Evolutionary conservation across 2,888 invertebrate species (phyloP).

Genomic region (Parasteatoda lunata): DNA sequence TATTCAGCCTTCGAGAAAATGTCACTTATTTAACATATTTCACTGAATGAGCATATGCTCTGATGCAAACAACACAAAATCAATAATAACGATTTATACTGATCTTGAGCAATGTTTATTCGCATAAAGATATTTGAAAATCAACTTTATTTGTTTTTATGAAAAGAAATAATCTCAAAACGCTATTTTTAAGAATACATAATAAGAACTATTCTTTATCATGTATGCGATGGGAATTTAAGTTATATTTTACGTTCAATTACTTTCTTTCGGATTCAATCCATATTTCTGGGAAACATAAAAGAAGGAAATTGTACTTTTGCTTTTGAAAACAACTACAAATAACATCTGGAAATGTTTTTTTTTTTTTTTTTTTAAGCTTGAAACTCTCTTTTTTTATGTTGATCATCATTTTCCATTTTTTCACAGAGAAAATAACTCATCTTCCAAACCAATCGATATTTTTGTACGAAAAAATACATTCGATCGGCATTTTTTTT

Average conservation of each 20-base stretch:
- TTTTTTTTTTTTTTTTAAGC: not conserved
- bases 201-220: not conserved
- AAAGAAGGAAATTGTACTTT: not conserved
- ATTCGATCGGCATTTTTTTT: conserved; percentile 10
- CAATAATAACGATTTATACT: too few species aligned
- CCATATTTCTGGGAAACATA: not conserved
- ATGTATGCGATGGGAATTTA: not conserved
- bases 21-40: too few species aligned
- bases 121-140: too few species aligned
- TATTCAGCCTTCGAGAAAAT: too few species aligned
- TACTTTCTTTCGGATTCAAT: not conserved
- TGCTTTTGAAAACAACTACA: not conserved
- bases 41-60: too few species aligned
- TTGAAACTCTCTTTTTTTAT: not conserved
- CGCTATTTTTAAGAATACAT: not conserved
- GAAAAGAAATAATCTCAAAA: conserved; percentile 3
- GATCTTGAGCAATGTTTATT: too few species aligned
- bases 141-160: too few species aligned
- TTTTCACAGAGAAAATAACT: conserved; percentile 19
- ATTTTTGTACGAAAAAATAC: conserved; percentile 29
- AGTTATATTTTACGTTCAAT: not conserved
- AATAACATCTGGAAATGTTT: conserved; percentile 19
- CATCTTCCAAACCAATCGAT: conserved; percentile 14
- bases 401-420: not conserved
- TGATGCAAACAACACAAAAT: too few species aligned